Evolutionary conservation across 2,113 vertebrate genomes (phyloP), one percentile per base, ranked within the genome.

Genomic region (Porphyrio hochstetteri): DNA sequence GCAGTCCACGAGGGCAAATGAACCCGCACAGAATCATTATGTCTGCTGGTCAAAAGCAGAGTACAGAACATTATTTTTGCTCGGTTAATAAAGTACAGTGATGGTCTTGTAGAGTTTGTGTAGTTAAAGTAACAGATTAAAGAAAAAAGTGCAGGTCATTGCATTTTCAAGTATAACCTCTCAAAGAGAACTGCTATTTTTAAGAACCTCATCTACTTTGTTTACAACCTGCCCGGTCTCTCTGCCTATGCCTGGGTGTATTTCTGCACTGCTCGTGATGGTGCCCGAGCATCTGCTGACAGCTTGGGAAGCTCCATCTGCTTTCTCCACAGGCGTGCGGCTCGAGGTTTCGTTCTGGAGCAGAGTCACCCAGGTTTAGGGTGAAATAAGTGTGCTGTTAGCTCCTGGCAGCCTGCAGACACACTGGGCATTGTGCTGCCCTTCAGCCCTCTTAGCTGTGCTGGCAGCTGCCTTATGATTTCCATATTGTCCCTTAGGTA

Each of bases 381-480:
- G 65, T 76, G 84, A 93, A 85, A 57, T 50, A 69, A 72, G n/a
- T 2, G 1, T 59, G 74, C 44, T 1, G 1, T 59, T 78, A 76
- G 61, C 31, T 11, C 63, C 69, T 93, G 61, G 53, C 89, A 88
- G 57, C 53, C 80, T 86, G 65, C 68, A 89, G 64, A 76, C 2
- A 10, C 48, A 15, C 27, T 15, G 40, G 82, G 61, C 48, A 50
- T 56, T 44, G 38, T 6, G 3, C 16, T 76, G 67, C 83, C 80
- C 69, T 87, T 82, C 67, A 92, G 55, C 82, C 80, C 52, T 95
- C 50, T 55, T 53, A 52, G 64, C 59, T 94, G 59, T 77, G 59
- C 72, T 82, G 87, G 31, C 44, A 93, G 40, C 77, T 96, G 94
- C 77, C 80, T 82, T 67, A 53, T 55, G 38, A 82, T 96, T 91